Evolutionary conservation across 1,140 invertebrate genomes (phyloP), one percentile per base, ranked within the genome.

Genomic region (Hetaerina americana): DNA sequence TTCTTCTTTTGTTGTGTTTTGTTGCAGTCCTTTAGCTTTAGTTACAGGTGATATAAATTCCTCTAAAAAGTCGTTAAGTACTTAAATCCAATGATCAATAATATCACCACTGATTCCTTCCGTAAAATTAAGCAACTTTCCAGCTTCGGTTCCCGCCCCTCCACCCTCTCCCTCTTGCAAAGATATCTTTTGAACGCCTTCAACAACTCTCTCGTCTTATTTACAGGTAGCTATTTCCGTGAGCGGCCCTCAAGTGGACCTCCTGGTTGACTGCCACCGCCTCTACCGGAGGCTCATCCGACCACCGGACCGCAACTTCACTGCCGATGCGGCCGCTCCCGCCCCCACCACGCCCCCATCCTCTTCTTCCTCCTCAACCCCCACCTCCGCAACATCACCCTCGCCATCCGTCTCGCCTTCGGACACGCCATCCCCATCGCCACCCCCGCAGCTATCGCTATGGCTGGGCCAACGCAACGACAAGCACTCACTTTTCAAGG

Each of bases 401-500:
- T n/a, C n/a, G n/a, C 15, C 40, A 12, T 18, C 40, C 22, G 2
- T n/a, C 10, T 10, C 40, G 1, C 40, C 40, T 18, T 1, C 2
- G 3, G 10, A 2, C 40, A 57, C 40, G 15, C 15, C 40, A 12
- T 18, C 40, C 15, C 22, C 40, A n/a, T 81, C 86, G 75, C 87
- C 88, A 25, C n/a, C n/a, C n/a, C n/a, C n/a, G n/a, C 86, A 88
- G 78, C 85, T 92, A 28, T 84, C 90, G 71, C 85, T 96, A 69
- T 95, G 91, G 91, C 81, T 96, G 66, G 94, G 93, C 71, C 93
- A 95, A 82, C 87, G 93, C 77, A 92, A 92, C 81, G 85, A 85
- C 78, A 90, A 88, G 78, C 90, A 93, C 84, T 94, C 90, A 80
- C 84, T 91, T 76, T 95, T 94, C 82, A 94, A 94, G 89, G 94